Evolutionary conservation across 2,888 invertebrate species (phyloP), one percentile per base, ranked within the genome.

Genomic region (Panopea generosa): DNA sequence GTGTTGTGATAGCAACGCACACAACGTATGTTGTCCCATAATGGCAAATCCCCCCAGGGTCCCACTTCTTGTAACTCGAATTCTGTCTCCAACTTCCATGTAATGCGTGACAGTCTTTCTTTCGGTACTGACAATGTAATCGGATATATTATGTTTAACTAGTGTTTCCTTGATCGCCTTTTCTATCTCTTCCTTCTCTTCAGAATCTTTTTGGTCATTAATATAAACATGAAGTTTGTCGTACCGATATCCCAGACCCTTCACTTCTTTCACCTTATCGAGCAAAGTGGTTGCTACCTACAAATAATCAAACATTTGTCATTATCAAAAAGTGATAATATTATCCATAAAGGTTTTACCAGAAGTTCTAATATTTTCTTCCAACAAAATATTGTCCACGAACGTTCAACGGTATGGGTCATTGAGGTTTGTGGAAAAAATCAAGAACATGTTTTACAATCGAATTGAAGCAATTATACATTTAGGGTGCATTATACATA

Each of bases 181-280:
- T 7, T 38, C 16, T 20, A 56, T n/a, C n/a, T n/a, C 38, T 56
- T 33, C 24, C 6, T 29, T 16, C 24, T 56, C 20, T 22, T 56
- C 56, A n/a, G 24, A 7, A 24, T 38, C 40, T 20, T 40, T 56
- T 2, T 56, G 18, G 20, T 38, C 56, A 20, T 40, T 4, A 18
- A 56, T 16, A 20, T 56, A 56, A 20, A 56, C 56, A 38, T 56
- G 56, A 16, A 56, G 27, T 18, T 56, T 56, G 56, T 56, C 56
- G 22, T 40, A 56, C n/a, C 56, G 38, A 22, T 56, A 56, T 4
- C 56, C 56, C 11, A 40, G n/a, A 0, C 56, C 56, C 6, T 40
- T 40, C n/a, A 38, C 33, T n/a, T 22, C 20, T 33, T 26, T 26
- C 16, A 55, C 18, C 18, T 20, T 24, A 7, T 56, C 56, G 20